Evolutionary conservation across 1,140 invertebrate genomes (phyloP).

Genomic region (Brachystomella parvula): DNA sequence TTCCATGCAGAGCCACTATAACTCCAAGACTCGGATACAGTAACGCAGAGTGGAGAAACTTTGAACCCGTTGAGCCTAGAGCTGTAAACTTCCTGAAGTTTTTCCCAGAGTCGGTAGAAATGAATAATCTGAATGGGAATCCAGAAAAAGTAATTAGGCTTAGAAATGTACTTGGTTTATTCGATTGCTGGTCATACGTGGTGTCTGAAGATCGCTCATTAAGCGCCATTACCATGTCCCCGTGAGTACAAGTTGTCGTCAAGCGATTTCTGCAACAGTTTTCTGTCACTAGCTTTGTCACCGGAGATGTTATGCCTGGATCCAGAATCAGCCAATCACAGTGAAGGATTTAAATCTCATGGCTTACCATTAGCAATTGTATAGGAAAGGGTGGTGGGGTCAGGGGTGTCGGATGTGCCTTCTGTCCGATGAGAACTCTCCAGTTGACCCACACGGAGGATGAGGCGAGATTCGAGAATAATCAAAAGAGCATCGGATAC

Average conservation of each 20-base stretch:
- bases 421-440: constrained; percentile 17
- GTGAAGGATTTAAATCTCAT: constrained; percentile 1
- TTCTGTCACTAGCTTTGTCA: constrained; percentile 20
- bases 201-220: not conserved
- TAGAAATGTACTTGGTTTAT: not conserved
- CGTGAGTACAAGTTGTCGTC: constrained; percentile 12
- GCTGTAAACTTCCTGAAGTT: not conserved
- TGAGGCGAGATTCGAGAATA: constrained; percentile 3
- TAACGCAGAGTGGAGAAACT: constrained; percentile 4
- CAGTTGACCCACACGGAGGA: constrained; percentile 22
- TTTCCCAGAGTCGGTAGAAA: constrained; percentile 25
- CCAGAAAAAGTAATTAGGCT: not conserved
- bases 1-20: constrained; percentile 12
- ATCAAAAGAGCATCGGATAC: constrained; percentile 26
- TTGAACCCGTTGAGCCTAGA: not conserved
- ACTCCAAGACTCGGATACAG: constrained; percentile 8
- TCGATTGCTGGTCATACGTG: not conserved
- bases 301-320: not conserved
- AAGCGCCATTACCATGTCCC: constrained; percentile 25
- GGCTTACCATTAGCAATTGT: constrained; percentile 17
- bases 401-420: not conserved
- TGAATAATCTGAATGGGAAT: constrained; percentile 16
- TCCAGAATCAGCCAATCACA: not conserved
- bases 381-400: constrained; percentile 9
- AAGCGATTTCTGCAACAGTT: constrained; percentile 23